Evolutionary conservation across 2,888 invertebrate genomes (phyloP), one percentile per base, ranked within the genome.

Genomic region (Himalopsyche japonica): DNA sequence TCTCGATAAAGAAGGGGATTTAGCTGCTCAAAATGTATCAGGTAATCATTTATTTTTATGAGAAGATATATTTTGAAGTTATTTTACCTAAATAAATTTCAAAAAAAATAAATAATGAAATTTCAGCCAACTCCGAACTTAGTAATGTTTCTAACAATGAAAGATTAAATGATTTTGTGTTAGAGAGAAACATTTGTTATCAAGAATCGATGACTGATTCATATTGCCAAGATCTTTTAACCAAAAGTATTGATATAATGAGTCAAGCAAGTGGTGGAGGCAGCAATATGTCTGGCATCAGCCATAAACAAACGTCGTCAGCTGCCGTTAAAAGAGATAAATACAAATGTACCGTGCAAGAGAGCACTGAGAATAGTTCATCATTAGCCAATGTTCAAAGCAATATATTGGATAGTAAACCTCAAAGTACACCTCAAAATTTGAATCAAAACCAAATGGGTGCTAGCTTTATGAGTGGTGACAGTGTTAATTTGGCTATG

Each of bases 1-100:
- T 87, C 88, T 95, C 85, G 94, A 95, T 88, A 94, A 94, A 87
- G 94, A 93, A 87, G 93, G 91, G 86, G 87, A 86, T 24, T 86
- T 84, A 47, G 83, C 85, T 43, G 83, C 79, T 1, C 87, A 86
- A 43, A 87, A 86, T 81, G 79, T 83, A 43, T 85, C 87, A n/a
- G 86, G 87, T 87, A 78, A 27, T n/a, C 82, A 10, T 20, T 43
- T 43, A 8, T 10, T 43, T 12, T 43, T 43, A 43, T 7, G 3
- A 43, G 2, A 30, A 80, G 34, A 49, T 32, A 27, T 70, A 70
- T 4, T 70, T 30, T 76, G 30, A 20, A n/a, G 15, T 32, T 24
- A 32, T 12, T 84, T 84, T 80, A 80, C 10, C 79, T 10, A 43
- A 80, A 24, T 43, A 48, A 77, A 83, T 32, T 24, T 34, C 34